phyloP scores from a whole-genome alignment of 2,888 invertebrate species.

The Leucophenga maculata region DNA sequence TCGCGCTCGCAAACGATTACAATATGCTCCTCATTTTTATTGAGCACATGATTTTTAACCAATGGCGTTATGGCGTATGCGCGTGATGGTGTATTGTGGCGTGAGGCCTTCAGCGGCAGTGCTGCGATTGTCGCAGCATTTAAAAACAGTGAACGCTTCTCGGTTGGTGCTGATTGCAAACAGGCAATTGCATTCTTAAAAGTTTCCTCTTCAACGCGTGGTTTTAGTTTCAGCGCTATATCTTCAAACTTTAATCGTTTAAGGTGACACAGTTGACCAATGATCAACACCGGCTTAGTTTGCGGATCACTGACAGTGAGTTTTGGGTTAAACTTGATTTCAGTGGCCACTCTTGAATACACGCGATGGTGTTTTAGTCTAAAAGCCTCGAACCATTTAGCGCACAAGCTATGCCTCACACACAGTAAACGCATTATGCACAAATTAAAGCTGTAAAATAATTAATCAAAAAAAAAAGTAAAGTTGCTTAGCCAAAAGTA shows the following conservation, averaged over 20 bases:
- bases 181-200: conserved; percentile 76
- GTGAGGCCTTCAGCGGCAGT: conserved; percentile 83
- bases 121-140: conserved; percentile 84
- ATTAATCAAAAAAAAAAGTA: too few relatives aligned
- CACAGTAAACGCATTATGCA: too few relatives aligned
- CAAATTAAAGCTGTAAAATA: too few relatives aligned
- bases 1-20: conserved; percentile 86
- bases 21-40: conserved; percentile 79
- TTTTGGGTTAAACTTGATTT: conserved; percentile 76
- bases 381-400: too few relatives aligned
- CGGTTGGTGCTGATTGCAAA: conserved; percentile 81
- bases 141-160: conserved; percentile 83
- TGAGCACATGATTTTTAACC: conserved; percentile 77
- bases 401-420: too few relatives aligned
- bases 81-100: conserved; percentile 87
- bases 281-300: conserved; percentile 81
- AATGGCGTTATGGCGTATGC: conserved; percentile 84
- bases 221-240: conserved; percentile 80
- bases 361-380: conserved; percentile 39
- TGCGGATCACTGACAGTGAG: conserved; percentile 78
- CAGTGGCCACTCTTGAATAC: conserved; percentile 69
- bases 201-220: conserved; percentile 80
- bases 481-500: too few relatives aligned
- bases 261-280: conserved; percentile 84
- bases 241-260: conserved; percentile 78